phyloP scores from a whole-genome alignment of 2,797 vertebrate genomes.

The Crenuchus spilurus region DNA sequence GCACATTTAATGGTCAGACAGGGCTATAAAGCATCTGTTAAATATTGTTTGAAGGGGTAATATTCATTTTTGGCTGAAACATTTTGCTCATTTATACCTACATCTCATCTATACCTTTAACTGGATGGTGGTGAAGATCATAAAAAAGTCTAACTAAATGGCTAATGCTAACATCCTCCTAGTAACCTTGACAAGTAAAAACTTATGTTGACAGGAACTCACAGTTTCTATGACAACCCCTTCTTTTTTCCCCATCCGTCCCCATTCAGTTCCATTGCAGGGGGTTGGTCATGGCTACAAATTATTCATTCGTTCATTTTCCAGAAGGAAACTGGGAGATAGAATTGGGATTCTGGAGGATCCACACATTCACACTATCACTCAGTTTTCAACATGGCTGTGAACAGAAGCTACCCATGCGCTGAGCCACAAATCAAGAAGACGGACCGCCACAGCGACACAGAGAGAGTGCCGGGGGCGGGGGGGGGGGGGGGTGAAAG shows the following conservation, averaged over 20 bases:
- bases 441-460: slow-evolving; percentile 12
- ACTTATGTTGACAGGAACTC: slow-evolving; percentile 6
- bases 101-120: slow-evolving; percentile 37
- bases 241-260: slow-evolving; percentile 6
- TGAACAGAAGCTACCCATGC: slow-evolving; percentile 39
- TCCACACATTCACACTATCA: slow-evolving; percentile 60
- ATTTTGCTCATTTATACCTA: slow-evolving; percentile 43
- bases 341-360: slow-evolving; percentile 45
- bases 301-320: slow-evolving; percentile 33
- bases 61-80: slow-evolving; percentile 21
- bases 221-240: slow-evolving; percentile 36
- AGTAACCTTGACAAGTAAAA: slow-evolving; percentile 31
- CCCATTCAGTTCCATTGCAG: slow-evolving; percentile 29
- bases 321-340: slow-evolving; percentile 45
- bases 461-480: slow-evolving; percentile 12
- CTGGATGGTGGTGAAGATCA: slow-evolving; percentile 39
- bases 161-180: slow-evolving; percentile 5
- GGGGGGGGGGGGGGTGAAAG: background rate
- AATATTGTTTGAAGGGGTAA: slow-evolving; percentile 29
- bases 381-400: slow-evolving; percentile 57
- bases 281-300: slow-evolving; percentile 44
- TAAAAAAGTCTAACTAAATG: slow-evolving; percentile 23
- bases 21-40: slow-evolving; percentile 44
- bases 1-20: slow-evolving; percentile 13
- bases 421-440: slow-evolving; percentile 54